Evolutionary conservation across 2,888 invertebrate genomes (phyloP).

Genomic region (Heliothis peltigera): DNA sequence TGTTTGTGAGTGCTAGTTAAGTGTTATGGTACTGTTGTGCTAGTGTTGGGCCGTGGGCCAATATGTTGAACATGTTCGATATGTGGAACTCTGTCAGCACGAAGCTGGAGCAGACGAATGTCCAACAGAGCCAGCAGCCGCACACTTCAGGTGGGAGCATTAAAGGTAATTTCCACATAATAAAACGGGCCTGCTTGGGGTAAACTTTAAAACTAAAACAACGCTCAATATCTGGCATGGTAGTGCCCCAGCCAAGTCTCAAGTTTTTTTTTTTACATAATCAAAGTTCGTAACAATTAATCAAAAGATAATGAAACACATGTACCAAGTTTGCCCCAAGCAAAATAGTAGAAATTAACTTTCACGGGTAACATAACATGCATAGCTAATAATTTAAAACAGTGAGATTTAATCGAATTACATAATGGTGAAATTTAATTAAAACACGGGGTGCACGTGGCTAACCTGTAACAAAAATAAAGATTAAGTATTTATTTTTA

Average conservation of each 20-base stretch:
- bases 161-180: conserved; percentile 92
- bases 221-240: too few relatives aligned
- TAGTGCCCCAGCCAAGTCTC: too few relatives aligned
- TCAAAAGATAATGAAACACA: neutral
- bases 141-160: conserved; percentile 95
- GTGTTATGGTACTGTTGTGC: conserved; percentile 69
- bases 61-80: conserved; percentile 93
- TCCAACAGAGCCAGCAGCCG: conserved; percentile 92
- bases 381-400: conserved; percentile 30
- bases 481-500: too few relatives aligned
- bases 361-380: conserved; percentile 16
- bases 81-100: conserved; percentile 95
- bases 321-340: conserved; percentile 61
- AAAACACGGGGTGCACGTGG: conserved; percentile 15
- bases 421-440: conserved; percentile 12
- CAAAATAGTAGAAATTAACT: conserved; percentile 36
- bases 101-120: conserved; percentile 92
- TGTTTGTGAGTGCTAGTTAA: conserved; percentile 60
- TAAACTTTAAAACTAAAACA: conserved; percentile 58
- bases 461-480: neutral
- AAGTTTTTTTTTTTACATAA: neutral
- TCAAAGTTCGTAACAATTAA: neutral
- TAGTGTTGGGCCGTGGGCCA: conserved; percentile 71
- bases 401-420: conserved; percentile 16
- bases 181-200: conserved; percentile 67